Base-by-base conservation (phyloP, 2,888 invertebrate species). In the Sclerodermus sp. region DNA sequence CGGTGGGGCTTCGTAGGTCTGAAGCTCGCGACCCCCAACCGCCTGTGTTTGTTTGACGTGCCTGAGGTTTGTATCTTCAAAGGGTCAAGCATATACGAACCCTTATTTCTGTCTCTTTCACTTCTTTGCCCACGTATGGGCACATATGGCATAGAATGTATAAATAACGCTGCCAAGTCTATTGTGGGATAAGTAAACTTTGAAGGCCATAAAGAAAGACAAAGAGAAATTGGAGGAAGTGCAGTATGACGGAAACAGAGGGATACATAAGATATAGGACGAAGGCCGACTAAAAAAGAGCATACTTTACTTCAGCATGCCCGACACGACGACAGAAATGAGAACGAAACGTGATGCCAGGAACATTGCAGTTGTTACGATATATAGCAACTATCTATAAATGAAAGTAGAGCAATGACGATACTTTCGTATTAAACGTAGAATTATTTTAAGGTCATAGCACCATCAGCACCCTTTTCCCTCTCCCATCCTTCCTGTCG, bases 91-190 rank as follows among this genome's bases (percentile, higher is more conserved):
- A 47, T 54, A 53, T 47, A 57, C 54, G 42, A 55, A 40, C 18
- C 18, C 39, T 36, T 45, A 31, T 14, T 14, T n/a, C n/a, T n/a
- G n/a, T n/a, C 42, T 15, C 45, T 43, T 41, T 42, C 51, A 13
- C 42, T 51, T 46, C 49, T 42, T 40, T 40, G 49, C 41, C 30
- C 46, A 53, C 65, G 57, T 66, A 66, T 67, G 69, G 58, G 52
- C 53, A 58, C 69, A 70, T 67, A 69, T 70, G 70, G 67, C 52
- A 45, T 48, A 42, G 60, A 66, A 70, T 67, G 64, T 71, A 73
- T 73, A 73, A 73, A 73, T 73, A 73, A 69, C 68, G 23, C 23
- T 23, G 8, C 4, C 53, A 53, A 57, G 58, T 64, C 70, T 68
- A 73, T 71, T 71, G 69, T 70, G 63, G 64, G 60, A 59, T 59